Base-by-base conservation (phyloP, 1,140 invertebrate species). In the Reticulitermes speratus region DNA sequence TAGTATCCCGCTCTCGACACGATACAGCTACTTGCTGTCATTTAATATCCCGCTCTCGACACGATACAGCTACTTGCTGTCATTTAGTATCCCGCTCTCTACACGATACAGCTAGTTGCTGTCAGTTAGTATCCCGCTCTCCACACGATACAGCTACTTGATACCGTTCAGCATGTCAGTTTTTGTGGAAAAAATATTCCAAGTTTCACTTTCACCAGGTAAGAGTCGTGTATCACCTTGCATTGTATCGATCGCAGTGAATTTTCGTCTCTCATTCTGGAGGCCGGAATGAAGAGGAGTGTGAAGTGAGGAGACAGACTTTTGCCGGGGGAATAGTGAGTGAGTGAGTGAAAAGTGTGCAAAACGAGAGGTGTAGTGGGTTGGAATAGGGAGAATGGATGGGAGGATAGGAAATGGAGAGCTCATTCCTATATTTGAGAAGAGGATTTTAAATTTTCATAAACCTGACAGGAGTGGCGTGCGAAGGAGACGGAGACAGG, bases 391-490 rank as follows among this genome's bases (percentile, higher is more conserved):
- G n/a, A 84, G 38, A 84, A 25, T 38, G 48, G 84, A 19, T 32
- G 84, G n/a, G 45, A 55, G 59, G 84, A 30, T 30, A 45, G 52
- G 59, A 84, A 84, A 84, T 21, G n/a, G 38, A 84, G 84, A 84
- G n/a, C 84, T 84, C 84, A 84, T 45, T 55, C 84, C 45, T 16
- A 45, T 32, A 59, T 45, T 59, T n/a, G 84, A 25, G 65, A 30
- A 75, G 32, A 48, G 65, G 69, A 48, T 44, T 86, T 86, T 86
- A 86, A 86, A 86, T 86, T 86, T 86, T 86, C 85, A 86, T 86
- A 86, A 86, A 86, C 65, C 85, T 55, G 85, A 81, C 85, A 65
- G 85, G 65, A 55, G 65, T 30, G 21, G 85, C 65, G 85, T 23
- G 48, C 6, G 83, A 44, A n/a, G 23, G 44, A 44, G 44, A 84